phyloP scores from a whole-genome alignment of 2,797 vertebrate genomes.

The Fundulus diaphanus region DNA sequence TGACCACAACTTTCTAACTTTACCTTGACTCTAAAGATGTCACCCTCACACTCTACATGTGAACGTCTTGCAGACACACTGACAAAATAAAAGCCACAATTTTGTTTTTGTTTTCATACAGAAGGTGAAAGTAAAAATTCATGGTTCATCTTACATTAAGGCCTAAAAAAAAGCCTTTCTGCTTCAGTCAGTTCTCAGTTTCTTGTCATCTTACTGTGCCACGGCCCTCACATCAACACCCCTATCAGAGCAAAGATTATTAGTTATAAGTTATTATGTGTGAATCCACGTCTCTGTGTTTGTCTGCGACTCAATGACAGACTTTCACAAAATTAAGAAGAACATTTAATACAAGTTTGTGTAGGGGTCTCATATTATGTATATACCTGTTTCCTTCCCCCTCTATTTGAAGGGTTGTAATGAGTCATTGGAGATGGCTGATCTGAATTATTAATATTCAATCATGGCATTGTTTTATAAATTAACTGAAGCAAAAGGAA shows the following conservation, averaged over 20 bases:
- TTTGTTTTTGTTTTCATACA: conserved; percentile 28
- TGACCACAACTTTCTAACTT: conserved; percentile 44
- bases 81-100: conserved; percentile 27
- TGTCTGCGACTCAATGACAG: conserved; percentile 20
- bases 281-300: conserved; percentile 30
- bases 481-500: conserved; percentile 71
- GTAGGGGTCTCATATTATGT: conserved; percentile 37
- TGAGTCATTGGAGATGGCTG: conserved; percentile 83
- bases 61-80: neutral
- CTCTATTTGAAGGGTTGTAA: conserved; percentile 73
- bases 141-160: conserved; percentile 32
- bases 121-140: conserved; percentile 39
- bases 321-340: conserved; percentile 23
- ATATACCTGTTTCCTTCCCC: conserved; percentile 46
- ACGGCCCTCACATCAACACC: conserved; percentile 42
- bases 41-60: conserved; percentile 8
- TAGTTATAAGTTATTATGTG: conserved; percentile 51
- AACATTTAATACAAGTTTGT: conserved; percentile 29
- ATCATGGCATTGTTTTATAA: conserved; percentile 79
- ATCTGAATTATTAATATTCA: conserved; percentile 85
- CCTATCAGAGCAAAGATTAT: conserved; percentile 20
- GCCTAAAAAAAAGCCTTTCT: conserved; percentile 38
- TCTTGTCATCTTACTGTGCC: conserved; percentile 41
- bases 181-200: conserved; percentile 43
- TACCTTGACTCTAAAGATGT: conserved; percentile 55